A percentile compares a stretch with the other conserved stretches of the same genome.
phyloP scores from a whole-genome alignment of 2,888 invertebrate species.

The Taphrorychus bicolor region DNA sequence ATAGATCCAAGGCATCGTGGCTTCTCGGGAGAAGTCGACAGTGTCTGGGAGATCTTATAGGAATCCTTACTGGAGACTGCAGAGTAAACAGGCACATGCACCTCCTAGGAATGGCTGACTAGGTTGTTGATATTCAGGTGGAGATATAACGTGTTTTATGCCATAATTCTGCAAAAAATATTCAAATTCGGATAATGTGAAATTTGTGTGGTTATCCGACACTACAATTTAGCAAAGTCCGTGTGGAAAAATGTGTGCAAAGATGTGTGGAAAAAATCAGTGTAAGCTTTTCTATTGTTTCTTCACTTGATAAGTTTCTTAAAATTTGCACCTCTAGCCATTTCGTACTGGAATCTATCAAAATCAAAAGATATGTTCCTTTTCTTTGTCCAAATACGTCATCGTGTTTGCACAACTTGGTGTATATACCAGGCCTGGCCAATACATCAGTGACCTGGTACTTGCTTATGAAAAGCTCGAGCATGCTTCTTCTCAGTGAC shows the following conservation, averaged over 20 bases:
- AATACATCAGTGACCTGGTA: too few relatives aligned
- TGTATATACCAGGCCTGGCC: not conserved
- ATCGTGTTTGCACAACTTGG: not conserved
- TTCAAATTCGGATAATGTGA: not conserved
- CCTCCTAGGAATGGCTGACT: too few relatives aligned
- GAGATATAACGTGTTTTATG: not conserved
- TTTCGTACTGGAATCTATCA: not conserved
- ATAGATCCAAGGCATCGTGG: too few relatives aligned
- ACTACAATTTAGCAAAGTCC: too few relatives aligned
- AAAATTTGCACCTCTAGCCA: not conserved
- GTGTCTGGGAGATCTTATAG: too few relatives aligned
- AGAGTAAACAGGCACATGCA: too few relatives aligned
- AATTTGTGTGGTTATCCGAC: not conserved
- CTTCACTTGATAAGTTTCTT: not conserved
- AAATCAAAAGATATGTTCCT: not conserved
- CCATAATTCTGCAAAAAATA: too few relatives aligned
- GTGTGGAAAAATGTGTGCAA: too few relatives aligned
- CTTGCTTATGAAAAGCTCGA: too few relatives aligned
- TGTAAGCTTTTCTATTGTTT: not conserved
- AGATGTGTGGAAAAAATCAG: not conserved
- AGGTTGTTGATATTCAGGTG: not conserved
- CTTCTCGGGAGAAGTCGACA: too few relatives aligned
- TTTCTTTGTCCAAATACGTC: not conserved
- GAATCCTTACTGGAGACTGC: too few relatives aligned
- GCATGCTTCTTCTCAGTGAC: too few relatives aligned